Conservation (phyloP, 2,888 invertebrate species). For the Rapana venosa region DNA sequence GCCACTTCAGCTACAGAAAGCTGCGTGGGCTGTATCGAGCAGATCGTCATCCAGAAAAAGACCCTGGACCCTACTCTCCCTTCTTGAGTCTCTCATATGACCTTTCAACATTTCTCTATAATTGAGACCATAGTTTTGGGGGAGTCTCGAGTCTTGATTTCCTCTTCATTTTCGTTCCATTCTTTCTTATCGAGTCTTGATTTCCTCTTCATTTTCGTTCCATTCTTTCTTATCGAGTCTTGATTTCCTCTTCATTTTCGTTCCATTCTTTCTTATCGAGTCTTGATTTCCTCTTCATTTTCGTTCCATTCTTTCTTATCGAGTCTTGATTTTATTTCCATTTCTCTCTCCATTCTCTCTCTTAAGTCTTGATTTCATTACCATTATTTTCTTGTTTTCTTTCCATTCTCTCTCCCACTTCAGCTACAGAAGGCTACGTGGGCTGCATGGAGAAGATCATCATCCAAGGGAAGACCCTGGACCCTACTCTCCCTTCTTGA, state of each 20-base stretch:
- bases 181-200: neutral
- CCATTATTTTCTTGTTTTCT: neutral
- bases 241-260: neutral
- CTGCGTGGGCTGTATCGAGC: constrained; percentile 77
- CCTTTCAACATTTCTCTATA: too few relatives aligned
- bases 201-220: neutral
- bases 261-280: neutral
- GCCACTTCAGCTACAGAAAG: constrained; percentile 62
- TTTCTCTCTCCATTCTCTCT: neutral
- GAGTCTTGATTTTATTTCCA: too few relatives aligned
- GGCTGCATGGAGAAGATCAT: constrained; percentile 77
- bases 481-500: constrained; percentile 76
- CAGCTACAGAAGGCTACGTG: constrained; percentile 73
- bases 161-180: neutral
- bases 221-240: neutral
- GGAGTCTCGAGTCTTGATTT: too few relatives aligned
- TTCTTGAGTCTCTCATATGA: too few relatives aligned
- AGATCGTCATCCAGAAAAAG: constrained; percentile 71
- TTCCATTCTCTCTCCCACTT: neutral
- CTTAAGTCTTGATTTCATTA: neutral
- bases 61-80: constrained; percentile 74
- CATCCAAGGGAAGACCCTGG: constrained; percentile 69
- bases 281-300: too few relatives aligned
- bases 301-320: too few relatives aligned
- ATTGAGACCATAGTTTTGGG: too few relatives aligned